A percentile compares a stretch with the other conserved stretches of the same genome.
phyloP scores from a whole-genome alignment of 1,140 invertebrate species.

The Neotoxoptera formosana region DNA sequence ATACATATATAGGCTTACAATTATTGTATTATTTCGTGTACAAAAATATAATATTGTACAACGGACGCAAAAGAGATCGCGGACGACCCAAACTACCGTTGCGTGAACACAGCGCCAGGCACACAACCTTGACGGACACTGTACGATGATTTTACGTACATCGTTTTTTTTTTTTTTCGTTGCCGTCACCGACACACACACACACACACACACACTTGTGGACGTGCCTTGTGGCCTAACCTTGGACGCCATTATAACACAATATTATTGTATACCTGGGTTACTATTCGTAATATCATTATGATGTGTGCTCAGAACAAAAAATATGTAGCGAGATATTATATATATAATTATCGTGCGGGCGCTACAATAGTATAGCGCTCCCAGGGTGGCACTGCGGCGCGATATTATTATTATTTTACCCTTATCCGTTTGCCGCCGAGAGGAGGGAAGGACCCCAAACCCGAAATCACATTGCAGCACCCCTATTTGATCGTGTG shows the following conservation, averaged over 20 bases:
- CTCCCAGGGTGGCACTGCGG: background rate
- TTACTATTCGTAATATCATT: background rate
- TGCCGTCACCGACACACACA: background rate
- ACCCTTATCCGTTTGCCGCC: background rate
- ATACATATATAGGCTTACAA: background rate
- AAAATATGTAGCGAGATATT: background rate
- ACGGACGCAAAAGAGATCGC: background rate
- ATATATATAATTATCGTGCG: too few species aligned
- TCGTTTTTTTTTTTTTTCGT: background rate
- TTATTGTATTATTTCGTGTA: background rate
- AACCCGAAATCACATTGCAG: background rate
- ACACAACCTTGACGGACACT: slow-evolving; percentile 29
- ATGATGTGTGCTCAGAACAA: background rate
- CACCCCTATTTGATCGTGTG: background rate
- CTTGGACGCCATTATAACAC: background rate
- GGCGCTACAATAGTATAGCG: background rate
- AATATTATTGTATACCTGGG: background rate
- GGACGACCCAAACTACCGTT: slow-evolving; percentile 20
- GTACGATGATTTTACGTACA: background rate
- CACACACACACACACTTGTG: background rate
- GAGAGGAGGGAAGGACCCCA: background rate
- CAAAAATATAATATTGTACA: background rate
- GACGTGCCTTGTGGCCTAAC: background rate
- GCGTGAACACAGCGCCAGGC: background rate
- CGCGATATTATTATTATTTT: background rate